Percentiles rank a stretch among this genome's conserved stretches.
Conservation (phyloP, 1,140 invertebrate species). For the Drosophila oshimai region DNA sequence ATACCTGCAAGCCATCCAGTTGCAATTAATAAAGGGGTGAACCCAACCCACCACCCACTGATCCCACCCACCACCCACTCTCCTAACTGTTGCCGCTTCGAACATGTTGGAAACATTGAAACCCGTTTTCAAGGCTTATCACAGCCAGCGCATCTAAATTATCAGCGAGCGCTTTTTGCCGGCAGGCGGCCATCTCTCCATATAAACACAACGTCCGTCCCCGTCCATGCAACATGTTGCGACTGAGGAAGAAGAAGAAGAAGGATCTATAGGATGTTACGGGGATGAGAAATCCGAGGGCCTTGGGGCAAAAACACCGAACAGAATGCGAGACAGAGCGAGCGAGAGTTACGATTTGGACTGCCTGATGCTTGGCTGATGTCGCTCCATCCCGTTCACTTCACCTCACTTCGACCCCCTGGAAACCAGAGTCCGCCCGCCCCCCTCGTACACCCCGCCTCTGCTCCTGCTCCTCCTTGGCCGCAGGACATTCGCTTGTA, state of each 20-base stretch:
- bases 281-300: not conserved
- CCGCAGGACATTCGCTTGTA: constrained; percentile 79
- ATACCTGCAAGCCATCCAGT: constrained; percentile 67
- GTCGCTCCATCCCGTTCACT: constrained; percentile 24
- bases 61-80: constrained; percentile 10
- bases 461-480: constrained; percentile 63
- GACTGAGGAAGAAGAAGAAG: constrained; percentile 3
- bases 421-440: not conserved
- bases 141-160: constrained; percentile 67
- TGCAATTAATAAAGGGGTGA: constrained; percentile 74
- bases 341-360: constrained; percentile 33
- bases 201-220: constrained; percentile 62
- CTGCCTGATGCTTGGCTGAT: constrained; percentile 46
- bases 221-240: constrained; percentile 77
- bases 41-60: constrained; percentile 8
- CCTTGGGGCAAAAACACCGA: constrained; percentile 35
- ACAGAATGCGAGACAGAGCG: constrained; percentile 10
- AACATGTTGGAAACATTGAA: constrained; percentile 65
- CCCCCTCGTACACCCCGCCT: not conserved
- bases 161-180: constrained; percentile 53
- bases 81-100: constrained; percentile 54
- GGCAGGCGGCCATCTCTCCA: constrained; percentile 61
- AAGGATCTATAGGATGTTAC: not conserved
- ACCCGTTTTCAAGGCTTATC: constrained; percentile 73
- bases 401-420: not conserved